A percentile compares a stretch with the other conserved stretches of the same genome.
Evolutionary conservation across 2,888 invertebrate species (phyloP).

Genomic region (Parnassius glacialis): DNA sequence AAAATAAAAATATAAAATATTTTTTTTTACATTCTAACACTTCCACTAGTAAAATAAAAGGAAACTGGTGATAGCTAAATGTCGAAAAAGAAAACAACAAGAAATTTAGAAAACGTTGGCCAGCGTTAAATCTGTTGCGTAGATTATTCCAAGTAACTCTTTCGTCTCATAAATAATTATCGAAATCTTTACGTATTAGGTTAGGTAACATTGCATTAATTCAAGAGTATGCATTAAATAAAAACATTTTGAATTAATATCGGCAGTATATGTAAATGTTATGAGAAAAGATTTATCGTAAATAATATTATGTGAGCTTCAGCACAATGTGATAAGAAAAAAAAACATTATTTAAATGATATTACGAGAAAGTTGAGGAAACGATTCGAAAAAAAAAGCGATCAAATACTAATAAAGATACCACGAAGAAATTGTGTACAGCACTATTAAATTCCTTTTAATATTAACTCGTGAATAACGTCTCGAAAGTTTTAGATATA

Average conservation of each 20-base stretch:
- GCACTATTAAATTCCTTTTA: slow-evolving; percentile 5
- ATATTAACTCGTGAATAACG: slow-evolving; percentile 10
- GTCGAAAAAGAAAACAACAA: neutral
- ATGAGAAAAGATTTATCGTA: slow-evolving; percentile 1
- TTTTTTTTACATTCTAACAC: too few relatives aligned
- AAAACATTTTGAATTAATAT: slow-evolving; percentile 13
- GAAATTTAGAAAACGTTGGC: slow-evolving; percentile 15
- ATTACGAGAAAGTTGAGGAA: slow-evolving; percentile 5
- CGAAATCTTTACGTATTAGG: slow-evolving; percentile 16
- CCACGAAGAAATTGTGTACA: neutral
- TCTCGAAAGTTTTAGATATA: slow-evolving; percentile 5
- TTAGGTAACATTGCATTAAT: slow-evolving; percentile 19
- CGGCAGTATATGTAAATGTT: slow-evolving; percentile 3
- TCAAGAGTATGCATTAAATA: slow-evolving; percentile 3
- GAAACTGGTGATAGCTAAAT: neutral
- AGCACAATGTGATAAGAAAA: neutral
- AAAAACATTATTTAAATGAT: neutral
- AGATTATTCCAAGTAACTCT: slow-evolving; percentile 11
- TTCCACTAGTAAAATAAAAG: too few relatives aligned
- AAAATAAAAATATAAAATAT: too few relatives aligned
- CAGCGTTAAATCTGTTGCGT: neutral
- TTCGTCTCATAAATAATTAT: slow-evolving; percentile 15
- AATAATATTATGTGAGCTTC: neutral
- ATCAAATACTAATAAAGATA: neutral
- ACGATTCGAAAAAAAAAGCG: neutral